phyloP scores from a whole-genome alignment of 1,140 invertebrate genomes.

The Aporrectodea caliginosa region DNA sequence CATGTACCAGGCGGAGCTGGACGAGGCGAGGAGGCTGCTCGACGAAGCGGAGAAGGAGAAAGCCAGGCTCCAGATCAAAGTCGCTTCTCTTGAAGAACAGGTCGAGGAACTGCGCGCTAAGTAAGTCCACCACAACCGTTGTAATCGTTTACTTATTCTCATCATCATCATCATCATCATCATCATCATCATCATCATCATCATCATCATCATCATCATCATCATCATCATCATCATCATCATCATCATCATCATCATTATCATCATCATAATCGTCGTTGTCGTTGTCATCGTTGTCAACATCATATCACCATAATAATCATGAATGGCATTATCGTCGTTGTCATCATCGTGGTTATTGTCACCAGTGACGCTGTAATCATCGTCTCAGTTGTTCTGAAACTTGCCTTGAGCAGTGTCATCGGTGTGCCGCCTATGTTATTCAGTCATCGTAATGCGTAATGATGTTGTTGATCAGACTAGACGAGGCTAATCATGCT shows the following conservation, averaged over 20 bases:
- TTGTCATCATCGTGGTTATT: not conserved
- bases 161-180: not conserved
- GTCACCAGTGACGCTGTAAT: not conserved
- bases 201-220: not conserved
- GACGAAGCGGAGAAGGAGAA: constrained; percentile 38
- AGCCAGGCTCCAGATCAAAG: constrained; percentile 31
- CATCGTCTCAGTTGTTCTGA: not conserved
- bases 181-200: not conserved
- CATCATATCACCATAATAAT: too few species aligned
- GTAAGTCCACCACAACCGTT: constrained; percentile 40
- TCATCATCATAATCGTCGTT: not conserved
- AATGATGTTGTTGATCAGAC: constrained; percentile 40
- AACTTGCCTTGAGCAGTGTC: too few species aligned
- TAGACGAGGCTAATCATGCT: constrained; percentile 56
- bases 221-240: not conserved
- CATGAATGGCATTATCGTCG: not conserved
- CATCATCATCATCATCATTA: not conserved
- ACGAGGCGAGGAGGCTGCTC: constrained; percentile 39
- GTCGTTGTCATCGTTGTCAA: not conserved
- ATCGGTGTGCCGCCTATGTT: too few species aligned
- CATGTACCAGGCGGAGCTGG: constrained; percentile 35
- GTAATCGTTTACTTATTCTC: not conserved
- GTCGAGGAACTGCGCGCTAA: constrained; percentile 43
- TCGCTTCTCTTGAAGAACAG: constrained; percentile 39
- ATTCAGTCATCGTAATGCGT: too few species aligned